These are phyloP conservation scores for Phylloscopus trochiloides DNA, from an alignment of 2,113 vertebrate genomes.

Conservation along the genomic window DNA sequence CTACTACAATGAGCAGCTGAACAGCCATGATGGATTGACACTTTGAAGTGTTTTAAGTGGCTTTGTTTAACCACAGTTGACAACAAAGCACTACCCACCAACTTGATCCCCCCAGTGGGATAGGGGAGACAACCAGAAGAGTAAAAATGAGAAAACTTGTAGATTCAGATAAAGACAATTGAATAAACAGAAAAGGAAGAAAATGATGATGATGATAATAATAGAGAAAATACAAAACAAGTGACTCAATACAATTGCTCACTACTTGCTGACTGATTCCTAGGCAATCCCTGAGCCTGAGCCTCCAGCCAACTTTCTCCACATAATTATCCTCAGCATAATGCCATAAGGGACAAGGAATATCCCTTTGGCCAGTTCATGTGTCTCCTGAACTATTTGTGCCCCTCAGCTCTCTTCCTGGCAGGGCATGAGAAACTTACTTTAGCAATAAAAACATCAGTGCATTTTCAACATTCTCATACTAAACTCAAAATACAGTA, in stretches of 20 bases:
- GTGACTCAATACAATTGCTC: not conserved
- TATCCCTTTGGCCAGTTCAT: not conserved
- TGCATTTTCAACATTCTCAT: not conserved
- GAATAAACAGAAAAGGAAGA: not conserved
- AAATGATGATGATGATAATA: not conserved
- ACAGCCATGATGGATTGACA: not conserved
- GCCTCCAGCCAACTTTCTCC: not conserved
- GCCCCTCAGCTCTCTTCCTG: not conserved
- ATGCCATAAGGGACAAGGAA: not conserved
- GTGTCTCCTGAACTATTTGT: not conserved
- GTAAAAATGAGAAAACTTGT: not conserved
- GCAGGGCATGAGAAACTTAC: not conserved
- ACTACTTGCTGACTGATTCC: not conserved
- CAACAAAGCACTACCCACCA: not conserved
- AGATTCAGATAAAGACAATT: not conserved
- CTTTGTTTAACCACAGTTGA: not conserved
- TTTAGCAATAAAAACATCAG: not conserved
- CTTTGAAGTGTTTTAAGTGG: not conserved
- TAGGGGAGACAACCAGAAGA: not conserved
- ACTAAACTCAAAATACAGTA: not conserved
- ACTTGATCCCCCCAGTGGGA: not conserved
- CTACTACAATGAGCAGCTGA: not conserved
- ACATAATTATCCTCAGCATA: not conserved
- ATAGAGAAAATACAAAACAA: not conserved
- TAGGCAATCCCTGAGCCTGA: not conserved